Base-by-base conservation (phyloP, 2,797 vertebrate species). In the Anomalospiza imberbis region DNA sequence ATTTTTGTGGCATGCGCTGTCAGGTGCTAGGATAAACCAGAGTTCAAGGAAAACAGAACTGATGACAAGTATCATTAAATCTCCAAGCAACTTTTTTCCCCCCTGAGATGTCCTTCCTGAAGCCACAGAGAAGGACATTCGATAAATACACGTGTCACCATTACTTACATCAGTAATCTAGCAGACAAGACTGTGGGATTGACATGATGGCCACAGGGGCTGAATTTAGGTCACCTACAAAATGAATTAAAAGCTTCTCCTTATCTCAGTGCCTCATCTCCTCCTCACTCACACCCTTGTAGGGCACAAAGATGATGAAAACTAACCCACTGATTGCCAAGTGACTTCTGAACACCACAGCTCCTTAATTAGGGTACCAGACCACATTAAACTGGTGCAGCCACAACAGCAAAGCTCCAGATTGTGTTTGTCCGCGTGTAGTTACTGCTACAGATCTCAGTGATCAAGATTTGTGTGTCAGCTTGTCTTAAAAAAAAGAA, bases 181-280 rank as follows among this genome's bases (percentile, higher is more conserved):
- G 70, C 91, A 93, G 79, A 73, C 48, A 58, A 47, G 40, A 93
- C 60, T 4, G 0, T 21, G 32, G 50, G 89, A 92, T 57, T 94
- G 95, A 92, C 85, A 83, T 12, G 80, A 91, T 91, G 85, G 85
- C 95, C 92, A 91, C 67, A 50, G 93, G 94, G 88, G 74, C 77
- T 72, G 85, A 90, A 95, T 96, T 94, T 88, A 88, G 89, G 91
- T 97, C 95, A 91, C 67, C 61, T 44, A 81, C 0, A 0, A 95
- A 94, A 93, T 76, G 31, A 95, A 95, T 96, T 91, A 94, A 96
- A 95, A 94, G 60, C 71, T 54, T 90, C 88, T 86, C 80, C 61
- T 91, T 95, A 88, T 87, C 88, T 66, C 88, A 50, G 31, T 47
- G 62, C 71, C 94, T 70, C 67, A 90, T 94, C 77, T 78, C 73